Evolutionary conservation across 2,113 vertebrate species (phyloP), one percentile per base, ranked within the genome.

Genomic region (Catagonus wagneri): DNA sequence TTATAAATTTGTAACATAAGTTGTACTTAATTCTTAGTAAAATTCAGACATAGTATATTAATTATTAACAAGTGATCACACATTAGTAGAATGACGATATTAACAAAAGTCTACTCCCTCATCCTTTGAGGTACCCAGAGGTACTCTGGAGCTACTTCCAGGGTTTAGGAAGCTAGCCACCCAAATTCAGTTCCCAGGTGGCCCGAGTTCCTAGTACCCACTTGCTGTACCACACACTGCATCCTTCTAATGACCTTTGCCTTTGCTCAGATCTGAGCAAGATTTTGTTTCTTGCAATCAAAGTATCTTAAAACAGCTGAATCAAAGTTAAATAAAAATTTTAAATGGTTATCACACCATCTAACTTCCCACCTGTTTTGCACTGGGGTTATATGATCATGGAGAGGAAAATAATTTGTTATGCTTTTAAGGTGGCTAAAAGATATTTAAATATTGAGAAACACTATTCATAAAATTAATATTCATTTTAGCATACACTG

Each of bases 261-360:
- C 52, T 75, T 74, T 84, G 34, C 60, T 87, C 50, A 94, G 72
- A 89, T 8, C 22, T 14, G 23, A n/a, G 20, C 27, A 39, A 56
- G 9, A 13, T 1, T 69, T 65, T 65, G 14, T 63, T 88, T 86
- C 56, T 34, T 96, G 23, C 4, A 78, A 78, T 2, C 20, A 32
- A 52, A 71, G 89, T 17, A 71, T 36, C 25, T 60, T 83, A 32
- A 79, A 91, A 83, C 34, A 56, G 6, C 1, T 50, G 65, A 84
- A 7, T 74, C 44, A 71, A 89, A 83, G n/a, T 88, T 14, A 95
- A 81, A 87, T 63, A 19, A 90, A 95, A 94, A 69, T 36, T 61
- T 23, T 78, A 83, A 80, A 75, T 20, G 29, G 14, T 22, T 56
- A 79, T 25, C 22, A 29, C 78, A 60, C 0, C 52, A 89, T 50